A percentile compares a stretch with the other conserved stretches of the same genome.
Evolutionary conservation across 2,797 vertebrate genomes (phyloP).

Genomic region (Tamandua tetradactyla): DNA sequence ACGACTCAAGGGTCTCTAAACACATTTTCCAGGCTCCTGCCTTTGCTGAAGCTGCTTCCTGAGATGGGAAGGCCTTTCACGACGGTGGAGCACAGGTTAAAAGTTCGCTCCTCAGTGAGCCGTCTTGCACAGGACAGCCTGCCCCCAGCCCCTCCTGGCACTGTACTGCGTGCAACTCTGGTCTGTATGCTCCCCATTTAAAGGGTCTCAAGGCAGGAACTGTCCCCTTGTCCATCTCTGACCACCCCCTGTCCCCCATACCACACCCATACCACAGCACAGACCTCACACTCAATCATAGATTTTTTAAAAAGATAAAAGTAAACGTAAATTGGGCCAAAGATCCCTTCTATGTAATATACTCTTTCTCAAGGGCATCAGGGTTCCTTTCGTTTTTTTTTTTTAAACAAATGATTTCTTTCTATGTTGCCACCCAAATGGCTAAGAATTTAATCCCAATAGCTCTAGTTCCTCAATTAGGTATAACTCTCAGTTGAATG

Average conservation of each 20-base stretch:
- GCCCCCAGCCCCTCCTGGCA: neutral
- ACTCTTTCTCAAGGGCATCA: neutral
- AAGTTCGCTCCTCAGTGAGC: rapidly evolving
- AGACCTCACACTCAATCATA: neutral
- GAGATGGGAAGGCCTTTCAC: neutral
- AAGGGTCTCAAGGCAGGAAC: neutral
- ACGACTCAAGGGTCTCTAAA: neutral
- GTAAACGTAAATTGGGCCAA: constrained; percentile 12
- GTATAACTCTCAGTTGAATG: neutral
- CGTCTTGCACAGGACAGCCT: neutral
- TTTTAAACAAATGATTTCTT: constrained; percentile 15
- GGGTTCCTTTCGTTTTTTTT: neutral
- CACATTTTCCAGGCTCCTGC: neutral
- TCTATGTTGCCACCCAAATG: neutral
- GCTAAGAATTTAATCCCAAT: constrained; percentile 31
- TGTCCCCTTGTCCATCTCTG: neutral
- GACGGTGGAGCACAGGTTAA: neutral
- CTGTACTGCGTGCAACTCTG: neutral
- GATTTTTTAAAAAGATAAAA: neutral
- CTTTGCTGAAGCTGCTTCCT: neutral
- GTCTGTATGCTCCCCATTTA: too few species aligned
- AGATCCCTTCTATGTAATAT: neutral
- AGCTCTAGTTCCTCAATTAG: constrained; percentile 28
- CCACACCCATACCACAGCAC: neutral
- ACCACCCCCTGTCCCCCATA: too few species aligned